These are phyloP conservation scores for Eristalis arbustorum DNA, from an alignment of 2,888 invertebrate species.

Conservation along the genomic window DNA sequence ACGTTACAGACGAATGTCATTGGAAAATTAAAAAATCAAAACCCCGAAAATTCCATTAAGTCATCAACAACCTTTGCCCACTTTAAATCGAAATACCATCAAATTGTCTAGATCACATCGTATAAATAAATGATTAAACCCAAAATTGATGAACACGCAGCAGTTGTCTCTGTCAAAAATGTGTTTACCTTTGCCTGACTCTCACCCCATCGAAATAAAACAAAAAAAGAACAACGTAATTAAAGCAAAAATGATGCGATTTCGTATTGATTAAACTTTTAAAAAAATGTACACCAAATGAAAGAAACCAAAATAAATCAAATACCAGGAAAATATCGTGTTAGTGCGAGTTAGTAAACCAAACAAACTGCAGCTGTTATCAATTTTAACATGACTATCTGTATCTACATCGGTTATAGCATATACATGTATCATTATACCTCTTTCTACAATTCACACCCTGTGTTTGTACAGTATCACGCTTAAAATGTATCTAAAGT, in stretches of 20 bases:
- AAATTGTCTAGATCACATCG: background rate
- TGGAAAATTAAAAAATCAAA: too few species aligned
- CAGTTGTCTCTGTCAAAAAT: background rate
- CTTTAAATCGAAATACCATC: background rate
- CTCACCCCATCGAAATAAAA: background rate
- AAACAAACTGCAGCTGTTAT: conserved; percentile 63
- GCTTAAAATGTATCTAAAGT: conserved; percentile 29
- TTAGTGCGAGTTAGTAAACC: conserved; percentile 60
- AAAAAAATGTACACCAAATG: conserved; percentile 4
- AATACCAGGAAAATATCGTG: conserved; percentile 3
- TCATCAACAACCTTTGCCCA: background rate
- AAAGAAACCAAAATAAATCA: background rate
- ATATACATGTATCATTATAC: conserved; percentile 3
- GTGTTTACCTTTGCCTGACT: background rate
- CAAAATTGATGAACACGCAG: background rate
- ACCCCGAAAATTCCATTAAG: too few species aligned
- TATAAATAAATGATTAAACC: background rate
- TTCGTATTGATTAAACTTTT: background rate
- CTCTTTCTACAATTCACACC: conserved; percentile 47
- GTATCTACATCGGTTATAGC: conserved; percentile 10
- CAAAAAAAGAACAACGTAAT: conserved; percentile 6
- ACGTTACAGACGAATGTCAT: too few species aligned
- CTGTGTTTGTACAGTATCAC: conserved; percentile 40
- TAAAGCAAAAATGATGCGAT: conserved; percentile 17
- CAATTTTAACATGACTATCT: conserved; percentile 27